phyloP scores from a whole-genome alignment of 1,140 invertebrate species.

The Ooceraea biroi region DNA sequence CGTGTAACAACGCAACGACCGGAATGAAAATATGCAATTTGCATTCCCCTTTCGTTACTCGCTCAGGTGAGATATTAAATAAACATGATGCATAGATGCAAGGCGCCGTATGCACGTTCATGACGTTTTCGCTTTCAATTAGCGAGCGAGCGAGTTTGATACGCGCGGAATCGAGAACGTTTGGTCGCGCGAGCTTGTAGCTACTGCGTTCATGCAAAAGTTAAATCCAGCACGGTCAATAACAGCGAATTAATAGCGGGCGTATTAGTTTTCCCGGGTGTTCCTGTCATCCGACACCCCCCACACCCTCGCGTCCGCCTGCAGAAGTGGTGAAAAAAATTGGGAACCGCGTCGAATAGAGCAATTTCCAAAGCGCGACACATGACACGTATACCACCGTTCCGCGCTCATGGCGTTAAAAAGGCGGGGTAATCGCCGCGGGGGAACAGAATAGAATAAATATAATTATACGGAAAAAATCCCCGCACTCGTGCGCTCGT shows the following conservation, averaged over 20 bases:
- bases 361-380: constrained; percentile 22
- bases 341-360: neutral
- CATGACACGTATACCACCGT: neutral
- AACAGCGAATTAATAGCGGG: constrained; percentile 44
- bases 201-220: constrained; percentile 21
- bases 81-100: constrained; percentile 28
- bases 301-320: neutral
- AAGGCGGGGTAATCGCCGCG: constrained; percentile 13
- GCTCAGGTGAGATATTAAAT: constrained; percentile 20
- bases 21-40: constrained; percentile 34
- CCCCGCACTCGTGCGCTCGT: neutral
- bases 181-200: neutral
- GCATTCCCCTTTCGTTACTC: neutral
- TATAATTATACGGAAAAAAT: neutral
- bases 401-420: neutral
- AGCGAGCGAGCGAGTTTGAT: neutral
- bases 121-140: constrained; percentile 37
- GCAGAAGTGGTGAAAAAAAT: constrained; percentile 11
- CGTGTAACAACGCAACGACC: neutral
- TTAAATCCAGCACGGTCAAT: constrained; percentile 25
- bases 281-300: neutral
- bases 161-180: neutral
- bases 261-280: constrained; percentile 38
- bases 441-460: neutral
- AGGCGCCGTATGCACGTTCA: neutral